A percentile compares a stretch with the other conserved stretches of the same genome.
Evolutionary conservation across 2,113 vertebrate species (phyloP).

Genomic region (Gymnocephalus cernua): DNA sequence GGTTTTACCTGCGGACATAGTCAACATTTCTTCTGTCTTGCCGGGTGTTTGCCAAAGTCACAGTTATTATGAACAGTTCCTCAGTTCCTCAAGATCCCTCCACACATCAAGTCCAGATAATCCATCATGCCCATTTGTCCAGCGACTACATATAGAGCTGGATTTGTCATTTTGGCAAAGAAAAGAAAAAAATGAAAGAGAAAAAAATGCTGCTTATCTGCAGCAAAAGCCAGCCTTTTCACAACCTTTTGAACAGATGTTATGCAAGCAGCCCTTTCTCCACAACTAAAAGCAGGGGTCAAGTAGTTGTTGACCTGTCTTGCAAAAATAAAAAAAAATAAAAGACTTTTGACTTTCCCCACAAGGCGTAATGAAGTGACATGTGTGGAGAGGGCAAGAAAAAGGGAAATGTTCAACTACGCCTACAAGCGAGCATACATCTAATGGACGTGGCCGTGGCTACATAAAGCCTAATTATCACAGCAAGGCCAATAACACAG

Average conservation of each 20-base stretch:
- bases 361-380: conserved; percentile 17
- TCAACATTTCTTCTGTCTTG: neutral
- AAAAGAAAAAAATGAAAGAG: neutral
- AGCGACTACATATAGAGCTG: conserved; percentile 21
- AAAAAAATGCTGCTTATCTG: conserved; percentile 53
- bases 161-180: conserved; percentile 10
- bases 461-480: conserved; percentile 38
- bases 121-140: conserved; percentile 40
- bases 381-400: neutral
- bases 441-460: conserved; percentile 1
- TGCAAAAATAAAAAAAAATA: conserved; percentile 1
- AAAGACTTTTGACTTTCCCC: neutral
- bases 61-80: neutral
- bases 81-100: neutral
- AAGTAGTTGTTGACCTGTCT: conserved; percentile 59
- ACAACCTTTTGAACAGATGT: conserved; percentile 40
- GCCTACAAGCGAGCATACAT: conserved; percentile 9
- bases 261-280: conserved; percentile 50
- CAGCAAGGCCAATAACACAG: conserved; percentile 21
- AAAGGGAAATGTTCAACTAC: conserved; percentile 40
- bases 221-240: conserved; percentile 12
- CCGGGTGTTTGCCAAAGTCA: conserved; percentile 39
- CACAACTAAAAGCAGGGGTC: conserved; percentile 33
- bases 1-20: neutral
- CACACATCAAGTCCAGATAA: neutral